These are phyloP conservation scores for Eristalis arbustorum DNA, from an alignment of 2,888 invertebrate species.

Conservation along the genomic window DNA sequence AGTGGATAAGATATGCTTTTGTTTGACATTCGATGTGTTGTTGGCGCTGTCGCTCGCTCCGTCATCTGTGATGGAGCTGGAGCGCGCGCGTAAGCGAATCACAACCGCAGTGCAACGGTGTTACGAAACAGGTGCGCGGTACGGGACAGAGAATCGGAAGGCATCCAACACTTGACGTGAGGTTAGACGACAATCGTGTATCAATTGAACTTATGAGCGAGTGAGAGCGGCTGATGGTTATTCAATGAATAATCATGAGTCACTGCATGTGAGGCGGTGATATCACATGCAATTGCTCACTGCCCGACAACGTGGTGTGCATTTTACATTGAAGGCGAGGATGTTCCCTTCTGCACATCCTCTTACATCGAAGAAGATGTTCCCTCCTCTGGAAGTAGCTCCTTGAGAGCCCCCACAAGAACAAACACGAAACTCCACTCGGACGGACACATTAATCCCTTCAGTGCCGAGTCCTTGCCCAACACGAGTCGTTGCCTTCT, in stretches of 20 bases:
- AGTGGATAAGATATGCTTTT: conserved; percentile 38
- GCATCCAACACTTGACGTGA: neutral
- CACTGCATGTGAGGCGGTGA: neutral
- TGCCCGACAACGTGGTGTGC: too few species aligned
- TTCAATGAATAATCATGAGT: neutral
- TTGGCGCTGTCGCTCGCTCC: neutral
- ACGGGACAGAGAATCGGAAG: neutral
- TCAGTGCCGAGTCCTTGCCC: conserved; percentile 44
- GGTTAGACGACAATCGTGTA: neutral
- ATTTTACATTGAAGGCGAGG: too few species aligned
- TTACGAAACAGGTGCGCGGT: conserved; percentile 22
- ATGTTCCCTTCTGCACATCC: too few species aligned
- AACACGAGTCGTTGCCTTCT: conserved; percentile 28
- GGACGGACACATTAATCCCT: conserved; percentile 49
- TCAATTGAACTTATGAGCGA: neutral
- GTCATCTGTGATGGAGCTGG: neutral
- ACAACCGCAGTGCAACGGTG: conserved; percentile 14
- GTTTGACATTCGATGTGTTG: neutral
- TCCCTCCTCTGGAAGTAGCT: neutral
- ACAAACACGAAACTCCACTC: conserved; percentile 39
- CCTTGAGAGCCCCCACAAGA: neutral
- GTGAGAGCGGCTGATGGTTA: neutral
- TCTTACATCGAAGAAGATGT: too few species aligned
- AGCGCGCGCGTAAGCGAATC: conserved; percentile 10
- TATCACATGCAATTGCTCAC: too few species aligned